These are phyloP conservation scores for Lithophane semibrunnea DNA, from an alignment of 2,888 invertebrate genomes.

Conservation along the genomic window DNA sequence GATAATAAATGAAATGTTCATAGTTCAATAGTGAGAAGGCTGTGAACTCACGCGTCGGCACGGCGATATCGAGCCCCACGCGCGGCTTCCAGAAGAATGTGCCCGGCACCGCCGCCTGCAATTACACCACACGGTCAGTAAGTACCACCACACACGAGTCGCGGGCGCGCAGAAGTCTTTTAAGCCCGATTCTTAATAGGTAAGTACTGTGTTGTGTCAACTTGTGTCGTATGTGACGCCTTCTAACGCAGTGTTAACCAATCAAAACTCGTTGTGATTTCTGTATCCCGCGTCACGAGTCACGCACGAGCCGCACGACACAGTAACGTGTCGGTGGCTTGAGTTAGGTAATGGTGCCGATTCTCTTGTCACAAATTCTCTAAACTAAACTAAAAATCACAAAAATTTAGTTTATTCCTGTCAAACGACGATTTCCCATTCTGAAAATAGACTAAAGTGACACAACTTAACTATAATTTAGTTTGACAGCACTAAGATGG, in stretches of 20 bases:
- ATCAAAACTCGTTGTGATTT: background rate
- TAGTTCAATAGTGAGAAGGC: background rate
- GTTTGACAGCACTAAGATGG: too few relatives aligned
- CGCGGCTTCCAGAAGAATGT: constrained; percentile 62
- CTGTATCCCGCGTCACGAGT: background rate
- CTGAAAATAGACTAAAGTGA: too few relatives aligned
- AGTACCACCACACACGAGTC: background rate
- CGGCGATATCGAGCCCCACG: constrained; percentile 39
- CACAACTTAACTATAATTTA: too few relatives aligned
- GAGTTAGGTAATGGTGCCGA: background rate
- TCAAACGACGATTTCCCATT: too few relatives aligned
- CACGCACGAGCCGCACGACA: background rate
- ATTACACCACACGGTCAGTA: background rate
- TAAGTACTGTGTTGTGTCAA: background rate
- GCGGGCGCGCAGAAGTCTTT: background rate
- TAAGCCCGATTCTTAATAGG: background rate
- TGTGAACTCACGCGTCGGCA: constrained; percentile 31
- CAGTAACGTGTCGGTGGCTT: background rate
- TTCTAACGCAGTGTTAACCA: background rate
- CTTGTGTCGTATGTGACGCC: background rate
- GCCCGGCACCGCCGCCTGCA: constrained; percentile 53
- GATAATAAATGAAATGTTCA: too few relatives aligned
- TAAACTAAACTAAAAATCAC: too few relatives aligned
- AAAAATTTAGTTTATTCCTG: too few relatives aligned
- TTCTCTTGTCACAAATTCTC: too few relatives aligned